These are phyloP conservation scores for Synergus laeviventris DNA, from an alignment of 2,888 invertebrate species.

Conservation along the genomic window DNA sequence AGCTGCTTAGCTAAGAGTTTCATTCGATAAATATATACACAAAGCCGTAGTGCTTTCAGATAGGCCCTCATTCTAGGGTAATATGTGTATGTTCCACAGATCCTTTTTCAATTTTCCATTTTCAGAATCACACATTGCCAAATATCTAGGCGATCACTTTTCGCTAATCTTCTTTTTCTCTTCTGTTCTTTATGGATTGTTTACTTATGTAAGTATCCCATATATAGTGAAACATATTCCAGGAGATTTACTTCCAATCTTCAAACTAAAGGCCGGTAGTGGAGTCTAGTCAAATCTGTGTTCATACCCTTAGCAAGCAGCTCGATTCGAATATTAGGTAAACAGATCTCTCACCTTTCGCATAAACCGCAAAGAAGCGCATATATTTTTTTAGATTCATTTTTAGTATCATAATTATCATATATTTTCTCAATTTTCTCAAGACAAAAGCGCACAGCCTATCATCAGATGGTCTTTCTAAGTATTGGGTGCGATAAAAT, in stretches of 20 bases:
- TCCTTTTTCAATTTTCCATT: constrained; percentile 28
- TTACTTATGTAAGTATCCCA: constrained; percentile 59
- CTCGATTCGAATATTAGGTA: constrained; percentile 67
- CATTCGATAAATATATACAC: constrained; percentile 52
- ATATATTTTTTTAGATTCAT: constrained; percentile 61
- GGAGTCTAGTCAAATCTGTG: constrained; percentile 61
- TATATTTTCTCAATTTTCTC: constrained; percentile 65
- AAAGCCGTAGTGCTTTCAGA: constrained; percentile 17
- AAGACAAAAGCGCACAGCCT: constrained; percentile 72
- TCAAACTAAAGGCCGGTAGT: constrained; percentile 46
- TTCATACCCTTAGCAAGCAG: constrained; percentile 63
- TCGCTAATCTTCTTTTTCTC: constrained; percentile 45
- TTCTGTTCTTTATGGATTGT: constrained; percentile 62
- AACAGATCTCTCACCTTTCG: constrained; percentile 75
- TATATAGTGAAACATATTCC: constrained; percentile 50
- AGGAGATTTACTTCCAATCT: not conserved
- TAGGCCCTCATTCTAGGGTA: constrained; percentile 8
- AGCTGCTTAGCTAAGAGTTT: constrained; percentile 70
- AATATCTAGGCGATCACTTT: constrained; percentile 46
- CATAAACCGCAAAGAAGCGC: constrained; percentile 70
- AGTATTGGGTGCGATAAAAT: constrained; percentile 71
- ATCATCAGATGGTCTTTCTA: constrained; percentile 68
- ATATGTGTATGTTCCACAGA: constrained; percentile 28
- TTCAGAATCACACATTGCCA: constrained; percentile 39
- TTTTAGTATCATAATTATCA: constrained; percentile 69